These are phyloP conservation scores for Acholoe squamosa DNA, from an alignment of 2,888 invertebrate species.

Conservation along the genomic window DNA sequence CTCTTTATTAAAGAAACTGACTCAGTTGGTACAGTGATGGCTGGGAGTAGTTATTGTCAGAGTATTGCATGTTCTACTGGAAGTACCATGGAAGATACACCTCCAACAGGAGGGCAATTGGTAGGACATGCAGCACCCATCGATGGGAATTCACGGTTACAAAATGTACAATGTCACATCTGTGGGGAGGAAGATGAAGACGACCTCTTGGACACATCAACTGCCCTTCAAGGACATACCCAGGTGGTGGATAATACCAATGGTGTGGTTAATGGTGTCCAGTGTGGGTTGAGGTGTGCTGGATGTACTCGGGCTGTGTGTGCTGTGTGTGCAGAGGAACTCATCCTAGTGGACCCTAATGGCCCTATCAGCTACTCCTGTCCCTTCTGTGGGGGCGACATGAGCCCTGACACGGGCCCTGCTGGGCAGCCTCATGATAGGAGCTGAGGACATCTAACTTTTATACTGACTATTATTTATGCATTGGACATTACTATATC, in stretches of 20 bases:
- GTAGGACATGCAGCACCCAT: neutral
- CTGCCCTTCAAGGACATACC: neutral
- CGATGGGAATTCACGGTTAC: neutral
- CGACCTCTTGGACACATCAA: neutral
- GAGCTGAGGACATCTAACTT: neutral
- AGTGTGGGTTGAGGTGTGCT: neutral
- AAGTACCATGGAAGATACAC: neutral
- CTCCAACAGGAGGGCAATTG: neutral
- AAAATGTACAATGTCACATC: neutral
- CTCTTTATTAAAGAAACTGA: too few species aligned
- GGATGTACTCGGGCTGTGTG: slow-evolving; percentile 44
- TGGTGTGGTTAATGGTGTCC: neutral
- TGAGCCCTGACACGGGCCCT: slow-evolving; percentile 6
- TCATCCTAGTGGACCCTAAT: slow-evolving; percentile 55
- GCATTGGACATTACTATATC: too few species aligned
- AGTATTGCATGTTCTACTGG: neutral
- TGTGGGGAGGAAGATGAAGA: slow-evolving; percentile 29
- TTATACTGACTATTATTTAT: too few species aligned
- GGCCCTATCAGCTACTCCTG: neutral
- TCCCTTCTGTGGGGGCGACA: slow-evolving; percentile 51
- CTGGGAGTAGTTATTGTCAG: neutral
- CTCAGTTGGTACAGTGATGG: neutral
- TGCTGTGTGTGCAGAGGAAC: slow-evolving; percentile 49
- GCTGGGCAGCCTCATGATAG: neutral
- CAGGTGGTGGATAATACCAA: neutral